Evolutionary conservation across 2,113 vertebrate genomes (phyloP).

Genomic region (Pollachius pollachius): DNA sequence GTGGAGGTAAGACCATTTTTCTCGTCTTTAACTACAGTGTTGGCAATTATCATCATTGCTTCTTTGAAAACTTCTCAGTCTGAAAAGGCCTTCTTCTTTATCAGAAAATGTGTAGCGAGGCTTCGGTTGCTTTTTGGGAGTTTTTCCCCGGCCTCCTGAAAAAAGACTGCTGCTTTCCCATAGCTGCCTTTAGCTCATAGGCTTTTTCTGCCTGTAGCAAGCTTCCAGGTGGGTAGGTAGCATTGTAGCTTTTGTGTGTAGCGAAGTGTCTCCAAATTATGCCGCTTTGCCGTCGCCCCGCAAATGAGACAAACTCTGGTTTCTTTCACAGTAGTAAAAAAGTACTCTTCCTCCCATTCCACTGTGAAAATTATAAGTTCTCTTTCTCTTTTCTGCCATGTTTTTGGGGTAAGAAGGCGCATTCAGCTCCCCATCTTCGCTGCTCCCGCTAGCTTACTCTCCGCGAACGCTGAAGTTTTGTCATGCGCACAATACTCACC

Average conservation of each 20-base stretch:
- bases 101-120: conserved; percentile 10
- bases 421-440: too few relatives aligned
- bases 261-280: not conserved
- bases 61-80: too few relatives aligned
- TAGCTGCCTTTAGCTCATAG: not conserved
- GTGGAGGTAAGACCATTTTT: too few relatives aligned
- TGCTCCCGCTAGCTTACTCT: too few relatives aligned
- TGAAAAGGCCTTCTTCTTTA: not conserved
- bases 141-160: not conserved
- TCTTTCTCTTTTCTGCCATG: not conserved
- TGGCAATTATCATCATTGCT: too few relatives aligned
- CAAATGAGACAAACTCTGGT: conserved; percentile 1
- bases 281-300: conserved; percentile 1
- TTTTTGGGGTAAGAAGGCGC: not conserved
- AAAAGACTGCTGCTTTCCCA: not conserved
- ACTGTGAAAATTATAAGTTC: not conserved
- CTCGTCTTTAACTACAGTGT: too few relatives aligned
- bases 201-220: not conserved
- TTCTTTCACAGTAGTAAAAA: not conserved
- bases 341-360: not conserved
- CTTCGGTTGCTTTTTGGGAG: not conserved
- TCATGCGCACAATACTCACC: not conserved
- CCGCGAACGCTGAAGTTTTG: too few relatives aligned
- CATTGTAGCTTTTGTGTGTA: not conserved
- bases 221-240: conserved; percentile 1